These are phyloP conservation scores for Caenorhabditis sinica DNA, from an alignment of 2,888 invertebrate genomes.

Conservation along the genomic window DNA sequence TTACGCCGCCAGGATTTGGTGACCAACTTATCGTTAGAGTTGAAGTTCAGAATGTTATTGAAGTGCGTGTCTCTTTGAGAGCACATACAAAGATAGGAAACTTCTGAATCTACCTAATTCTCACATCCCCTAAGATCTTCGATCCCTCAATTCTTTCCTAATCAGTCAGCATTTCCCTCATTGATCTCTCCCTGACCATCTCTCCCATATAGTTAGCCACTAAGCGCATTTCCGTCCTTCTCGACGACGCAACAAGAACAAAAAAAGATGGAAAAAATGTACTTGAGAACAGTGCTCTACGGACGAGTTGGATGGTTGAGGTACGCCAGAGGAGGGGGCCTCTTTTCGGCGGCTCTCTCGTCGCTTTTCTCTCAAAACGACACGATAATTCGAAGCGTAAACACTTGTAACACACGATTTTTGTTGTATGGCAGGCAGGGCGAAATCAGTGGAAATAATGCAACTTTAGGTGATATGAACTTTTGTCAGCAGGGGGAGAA, in stretches of 20 bases:
- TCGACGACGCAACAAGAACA: slow-evolving; percentile 21
- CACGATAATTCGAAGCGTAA: slow-evolving; percentile 69
- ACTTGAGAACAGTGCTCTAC: slow-evolving; percentile 60
- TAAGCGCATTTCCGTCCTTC: slow-evolving; percentile 21
- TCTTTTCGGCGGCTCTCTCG: slow-evolving; percentile 48
- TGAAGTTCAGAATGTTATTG: too few species aligned
- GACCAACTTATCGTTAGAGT: too few species aligned
- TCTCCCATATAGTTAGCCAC: slow-evolving; percentile 20
- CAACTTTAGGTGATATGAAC: slow-evolving; percentile 30
- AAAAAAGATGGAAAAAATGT: slow-evolving; percentile 45
- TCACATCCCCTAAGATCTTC: not conserved
- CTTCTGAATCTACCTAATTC: not conserved
- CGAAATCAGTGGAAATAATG: slow-evolving; percentile 30
- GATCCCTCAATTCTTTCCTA: not conserved
- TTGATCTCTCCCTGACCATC: slow-evolving; percentile 21
- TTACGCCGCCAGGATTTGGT: too few species aligned
- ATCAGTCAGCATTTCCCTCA: not conserved
- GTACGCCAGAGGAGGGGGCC: slow-evolving; percentile 17
- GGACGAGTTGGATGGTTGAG: slow-evolving; percentile 19
- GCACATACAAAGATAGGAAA: too few species aligned
- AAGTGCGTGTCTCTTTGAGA: too few species aligned
- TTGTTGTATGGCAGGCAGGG: slow-evolving; percentile 46
- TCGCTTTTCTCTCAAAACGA: slow-evolving; percentile 50
- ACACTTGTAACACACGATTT: slow-evolving; percentile 70
- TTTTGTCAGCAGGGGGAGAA: slow-evolving; percentile 1